A percentile compares a stretch with the other conserved stretches of the same genome.
Conservation (phyloP, 2,888 invertebrate species). For the Dasysyrphus tricinctus region DNA sequence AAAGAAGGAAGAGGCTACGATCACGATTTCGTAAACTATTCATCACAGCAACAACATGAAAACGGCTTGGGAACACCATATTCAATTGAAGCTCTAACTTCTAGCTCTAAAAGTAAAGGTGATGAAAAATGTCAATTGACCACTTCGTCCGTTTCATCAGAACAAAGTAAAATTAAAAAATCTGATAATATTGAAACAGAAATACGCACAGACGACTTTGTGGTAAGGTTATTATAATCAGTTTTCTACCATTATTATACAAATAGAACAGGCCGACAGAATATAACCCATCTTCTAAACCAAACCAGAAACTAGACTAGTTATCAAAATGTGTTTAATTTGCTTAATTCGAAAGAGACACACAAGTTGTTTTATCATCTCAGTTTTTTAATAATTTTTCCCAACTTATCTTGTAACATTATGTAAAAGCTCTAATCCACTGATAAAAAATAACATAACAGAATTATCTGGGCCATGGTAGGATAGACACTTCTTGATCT, state of each 20-base stretch:
- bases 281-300: background rate
- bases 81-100: constrained; percentile 22
- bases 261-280: background rate
- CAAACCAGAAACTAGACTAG: background rate
- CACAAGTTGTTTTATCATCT: background rate
- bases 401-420: too few relatives aligned
- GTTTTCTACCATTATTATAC: constrained; percentile 76
- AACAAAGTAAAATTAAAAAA: constrained; percentile 82
- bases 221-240: constrained; percentile 86
- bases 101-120: constrained; percentile 16
- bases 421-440: too few relatives aligned
- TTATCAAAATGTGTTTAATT: background rate
- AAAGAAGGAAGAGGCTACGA: constrained; percentile 78
- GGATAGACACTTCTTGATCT: too few relatives aligned
- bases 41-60: constrained; percentile 11
- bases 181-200: constrained; percentile 86
- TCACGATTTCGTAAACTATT: constrained; percentile 66
- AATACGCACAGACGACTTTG: constrained; percentile 89
- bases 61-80: background rate
- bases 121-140: constrained; percentile 54
- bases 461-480: too few relatives aligned
- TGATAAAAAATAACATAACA: too few relatives aligned
- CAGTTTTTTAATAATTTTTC: too few relatives aligned
- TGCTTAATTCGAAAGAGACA: background rate
- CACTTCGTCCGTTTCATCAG: constrained; percentile 62